phyloP scores from a whole-genome alignment of 1,140 invertebrate genomes.

The Pseudachorutes palmiensis region DNA sequence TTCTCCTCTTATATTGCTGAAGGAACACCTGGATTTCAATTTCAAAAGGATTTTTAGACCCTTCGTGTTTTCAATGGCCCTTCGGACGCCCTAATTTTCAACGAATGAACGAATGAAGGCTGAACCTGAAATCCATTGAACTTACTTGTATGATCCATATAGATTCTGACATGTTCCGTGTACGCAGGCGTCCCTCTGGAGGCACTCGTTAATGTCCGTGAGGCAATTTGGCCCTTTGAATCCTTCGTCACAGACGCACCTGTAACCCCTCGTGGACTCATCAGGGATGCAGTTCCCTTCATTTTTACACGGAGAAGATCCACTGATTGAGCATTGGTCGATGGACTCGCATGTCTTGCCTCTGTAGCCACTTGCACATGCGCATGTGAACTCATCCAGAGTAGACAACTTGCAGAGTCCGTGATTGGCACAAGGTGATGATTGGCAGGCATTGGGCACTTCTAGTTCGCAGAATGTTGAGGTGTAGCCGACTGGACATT shows the following conservation, averaged over 20 bases:
- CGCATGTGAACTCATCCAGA: constrained; percentile 69
- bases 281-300: constrained; percentile 70
- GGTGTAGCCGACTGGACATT: constrained; percentile 79
- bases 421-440: constrained; percentile 72
- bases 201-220: constrained; percentile 79
- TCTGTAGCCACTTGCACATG: constrained; percentile 72
- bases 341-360: constrained; percentile 78
- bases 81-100: too few species aligned
- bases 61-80: too few species aligned
- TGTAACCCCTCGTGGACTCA: constrained; percentile 52
- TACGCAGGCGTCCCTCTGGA: constrained; percentile 59
- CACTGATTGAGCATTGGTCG: constrained; percentile 65
- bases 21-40: too few species aligned
- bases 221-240: constrained; percentile 77
- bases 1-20: too few species aligned
- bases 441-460: constrained; percentile 82
- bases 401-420: constrained; percentile 68
- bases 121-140: constrained; percentile 33
- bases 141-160: constrained; percentile 82
- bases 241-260: constrained; percentile 74
- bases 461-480: constrained; percentile 87
- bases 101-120: too few species aligned
- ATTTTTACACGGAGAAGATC: constrained; percentile 73
- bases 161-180: constrained; percentile 75
- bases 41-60: too few species aligned